Evolutionary conservation across 1,140 invertebrate genomes (phyloP).

Genomic region (Proctacanthus coquilletti): DNA sequence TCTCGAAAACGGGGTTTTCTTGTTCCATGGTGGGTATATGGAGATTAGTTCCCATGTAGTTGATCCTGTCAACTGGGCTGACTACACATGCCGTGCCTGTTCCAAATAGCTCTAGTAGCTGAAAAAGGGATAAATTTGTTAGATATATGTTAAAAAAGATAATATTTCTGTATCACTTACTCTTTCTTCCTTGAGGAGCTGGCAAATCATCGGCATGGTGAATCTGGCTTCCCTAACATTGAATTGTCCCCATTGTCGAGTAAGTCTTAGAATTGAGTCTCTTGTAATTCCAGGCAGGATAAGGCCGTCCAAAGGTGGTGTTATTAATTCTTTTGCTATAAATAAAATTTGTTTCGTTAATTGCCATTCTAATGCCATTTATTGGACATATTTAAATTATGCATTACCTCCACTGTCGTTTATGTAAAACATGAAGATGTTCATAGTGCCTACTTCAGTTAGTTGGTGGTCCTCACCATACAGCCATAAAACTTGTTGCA

Average conservation of each 20-base stretch:
- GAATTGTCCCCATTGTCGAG: conserved; percentile 73
- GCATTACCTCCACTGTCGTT: conserved; percentile 77
- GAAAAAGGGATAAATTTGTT: conserved; percentile 8
- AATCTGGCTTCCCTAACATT: conserved; percentile 69
- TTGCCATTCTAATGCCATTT: no score
- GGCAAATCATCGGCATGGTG: conserved; percentile 71
- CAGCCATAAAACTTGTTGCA: conserved; percentile 95
- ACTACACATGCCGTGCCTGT: conserved; percentile 87
- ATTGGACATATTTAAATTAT: conserved; percentile 5
- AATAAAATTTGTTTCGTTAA: conserved; percentile 2
- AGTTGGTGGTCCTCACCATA: conserved; percentile 87
- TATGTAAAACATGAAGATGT: conserved; percentile 80
- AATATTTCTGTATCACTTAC: conserved; percentile 41
- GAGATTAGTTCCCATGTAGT: conserved; percentile 48
- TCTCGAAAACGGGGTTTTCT: conserved; percentile 44
- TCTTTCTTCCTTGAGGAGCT: conserved; percentile 60
- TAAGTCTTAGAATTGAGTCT: conserved; percentile 69
- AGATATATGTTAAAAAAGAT: not conserved
- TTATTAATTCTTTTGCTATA: conserved; percentile 79
- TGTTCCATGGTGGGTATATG: conserved; percentile 63
- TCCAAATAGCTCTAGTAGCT: conserved; percentile 90
- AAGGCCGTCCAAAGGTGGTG: conserved; percentile 80
- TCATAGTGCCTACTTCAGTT: conserved; percentile 99
- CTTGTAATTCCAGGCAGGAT: conserved; percentile 90
- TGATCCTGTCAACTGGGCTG: conserved; percentile 72